These are phyloP conservation scores for Cheilosia impressa DNA, from an alignment of 2,888 invertebrate genomes.

Conservation along the genomic window DNA sequence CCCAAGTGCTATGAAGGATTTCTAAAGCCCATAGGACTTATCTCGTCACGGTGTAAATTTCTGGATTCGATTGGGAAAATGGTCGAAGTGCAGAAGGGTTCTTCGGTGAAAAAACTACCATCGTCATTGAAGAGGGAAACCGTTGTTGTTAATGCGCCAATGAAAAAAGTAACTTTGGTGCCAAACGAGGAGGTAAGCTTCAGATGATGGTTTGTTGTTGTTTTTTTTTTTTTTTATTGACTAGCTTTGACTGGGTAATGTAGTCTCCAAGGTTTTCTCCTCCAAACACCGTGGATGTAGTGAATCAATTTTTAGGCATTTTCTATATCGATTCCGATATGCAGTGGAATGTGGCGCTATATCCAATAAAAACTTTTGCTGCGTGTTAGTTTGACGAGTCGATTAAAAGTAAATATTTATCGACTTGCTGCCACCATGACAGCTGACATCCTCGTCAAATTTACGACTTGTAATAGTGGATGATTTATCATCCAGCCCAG, in stretches of 20 bases:
- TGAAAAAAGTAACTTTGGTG: constrained; percentile 83
- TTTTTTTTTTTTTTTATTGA: constrained; percentile 19
- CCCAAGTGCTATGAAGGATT: constrained; percentile 18
- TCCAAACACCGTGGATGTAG: background rate
- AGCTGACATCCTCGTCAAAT: background rate
- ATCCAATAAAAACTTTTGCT: constrained; percentile 11
- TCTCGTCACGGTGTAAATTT: constrained; percentile 27
- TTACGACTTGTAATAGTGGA: background rate
- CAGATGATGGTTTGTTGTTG: constrained; percentile 29
- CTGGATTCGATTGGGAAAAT: constrained; percentile 73
- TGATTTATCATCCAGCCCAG: background rate
- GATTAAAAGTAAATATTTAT: constrained; percentile 30
- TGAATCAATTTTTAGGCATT: constrained; percentile 6
- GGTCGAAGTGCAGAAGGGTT: constrained; percentile 83
- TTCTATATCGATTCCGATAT: constrained; percentile 30
- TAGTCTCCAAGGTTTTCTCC: background rate
- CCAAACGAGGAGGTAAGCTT: constrained; percentile 83
- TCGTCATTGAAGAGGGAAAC: constrained; percentile 83
- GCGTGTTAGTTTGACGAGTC: constrained; percentile 43
- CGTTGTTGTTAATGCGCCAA: constrained; percentile 83
- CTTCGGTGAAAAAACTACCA: constrained; percentile 81
- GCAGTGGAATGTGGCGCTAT: background rate
- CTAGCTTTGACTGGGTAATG: constrained; percentile 4
- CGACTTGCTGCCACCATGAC: background rate
- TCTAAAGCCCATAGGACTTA: constrained; percentile 24